Evolutionary conservation across 2,113 vertebrate genomes (phyloP).

Genomic region (Brienomyrus longianalis): DNA sequence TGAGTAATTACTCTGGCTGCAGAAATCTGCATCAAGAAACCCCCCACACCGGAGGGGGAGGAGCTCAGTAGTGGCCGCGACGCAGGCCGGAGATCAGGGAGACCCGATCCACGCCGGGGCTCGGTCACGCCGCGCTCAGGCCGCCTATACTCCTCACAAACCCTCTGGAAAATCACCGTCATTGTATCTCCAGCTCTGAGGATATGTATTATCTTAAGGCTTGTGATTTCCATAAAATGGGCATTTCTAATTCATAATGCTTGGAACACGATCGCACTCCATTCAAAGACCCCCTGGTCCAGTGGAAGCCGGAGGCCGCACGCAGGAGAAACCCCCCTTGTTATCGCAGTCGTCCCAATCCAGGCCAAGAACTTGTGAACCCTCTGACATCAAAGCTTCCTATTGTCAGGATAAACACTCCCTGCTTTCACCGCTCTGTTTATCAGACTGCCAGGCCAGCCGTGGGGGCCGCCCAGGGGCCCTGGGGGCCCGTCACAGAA

Average conservation of each 20-base stretch:
- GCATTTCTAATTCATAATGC: background rate
- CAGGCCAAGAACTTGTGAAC: constrained; percentile 25
- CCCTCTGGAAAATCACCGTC: background rate
- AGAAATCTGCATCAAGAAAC: background rate
- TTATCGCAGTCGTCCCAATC: constrained; percentile 14
- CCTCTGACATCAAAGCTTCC: constrained; percentile 31
- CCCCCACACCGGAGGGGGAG: background rate
- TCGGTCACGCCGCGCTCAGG: background rate
- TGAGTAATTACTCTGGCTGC: background rate
- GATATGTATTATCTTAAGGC: background rate
- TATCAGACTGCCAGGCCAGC: constrained; percentile 12
- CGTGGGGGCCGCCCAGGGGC: background rate
- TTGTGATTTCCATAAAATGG: constrained; percentile 1
- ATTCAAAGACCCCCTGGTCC: background rate
- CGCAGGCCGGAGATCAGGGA: background rate
- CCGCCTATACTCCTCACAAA: background rate
- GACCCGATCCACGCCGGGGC: background rate
- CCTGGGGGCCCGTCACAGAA: background rate
- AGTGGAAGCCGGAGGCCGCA: background rate
- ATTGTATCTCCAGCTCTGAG: background rate
- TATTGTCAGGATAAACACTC: constrained; percentile 27
- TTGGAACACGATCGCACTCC: background rate
- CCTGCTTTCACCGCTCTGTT: constrained; percentile 15
- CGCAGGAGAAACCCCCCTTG: background rate
- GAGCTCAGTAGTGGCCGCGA: background rate